Evolutionary conservation across 2,888 invertebrate species (phyloP), one percentile per base, ranked within the genome.

Genomic region (Halocaridina rubra): DNA sequence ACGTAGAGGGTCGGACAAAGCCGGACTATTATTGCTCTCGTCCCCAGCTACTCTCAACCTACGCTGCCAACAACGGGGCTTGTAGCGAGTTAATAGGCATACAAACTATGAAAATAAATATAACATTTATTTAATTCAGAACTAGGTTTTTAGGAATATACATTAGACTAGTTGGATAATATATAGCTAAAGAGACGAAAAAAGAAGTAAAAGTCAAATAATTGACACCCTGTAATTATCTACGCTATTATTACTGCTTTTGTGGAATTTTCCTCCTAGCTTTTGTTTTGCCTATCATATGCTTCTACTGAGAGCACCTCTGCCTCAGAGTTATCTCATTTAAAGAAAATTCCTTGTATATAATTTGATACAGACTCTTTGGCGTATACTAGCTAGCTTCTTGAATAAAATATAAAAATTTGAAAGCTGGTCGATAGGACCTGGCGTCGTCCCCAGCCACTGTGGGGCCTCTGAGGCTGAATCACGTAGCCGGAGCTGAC

Each of bases 351-450:
- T n/a, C n/a, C n/a, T n/a, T 7, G n/a, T 46, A 24, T 46, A 27
- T 46, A 29, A 22, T 77, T 61, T 59, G 27, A 32, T 46, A 27
- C 22, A 33, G 32, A 71, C 61, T 61, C 33, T 16, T 78, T 39
- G 19, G 33, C 39, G 72, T 77, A 78, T 71, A 67, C 72, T 82
- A 77, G 77, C 71, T 82, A 78, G 82, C 53, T 82, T 82, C 76
- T 77, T 82, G 82, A 82, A 82, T 82, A 82, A 82, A 82, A 82
- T 82, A 82, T 82, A 82, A 82, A 82, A 82, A 82, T 82, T 82
- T 82, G 82, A 82, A 82, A 82, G 82, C 82, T 77, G 81, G 82
- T 82, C 82, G 82, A 82, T 82, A 82, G 82, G 82, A 82, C 77
- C 33, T 82, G 77, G 82, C 82, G 82, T 82, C 82, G 82, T 82